Evolutionary conservation across 2,797 vertebrate genomes (phyloP), one percentile per base, ranked within the genome.

Genomic region (Amblyopsis hoosieri): DNA sequence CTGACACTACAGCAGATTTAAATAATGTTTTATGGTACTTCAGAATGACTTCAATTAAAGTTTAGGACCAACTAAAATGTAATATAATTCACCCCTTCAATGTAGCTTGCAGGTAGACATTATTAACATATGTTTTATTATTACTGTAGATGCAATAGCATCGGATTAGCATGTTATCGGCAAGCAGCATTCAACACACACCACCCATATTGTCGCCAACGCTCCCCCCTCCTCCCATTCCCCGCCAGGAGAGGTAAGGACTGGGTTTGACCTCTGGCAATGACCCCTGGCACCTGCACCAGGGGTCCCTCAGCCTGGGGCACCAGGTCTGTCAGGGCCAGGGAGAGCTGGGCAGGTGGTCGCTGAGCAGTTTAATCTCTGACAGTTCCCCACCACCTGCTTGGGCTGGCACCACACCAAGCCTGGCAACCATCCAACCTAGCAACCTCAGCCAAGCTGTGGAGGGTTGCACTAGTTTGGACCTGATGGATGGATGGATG

Each of bases 371-470:
- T 82, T 85, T 89, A 90, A 87, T 92, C 89, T 89, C 68, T 63
- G 64, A 83, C 86, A 89, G 81, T 88, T 76, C 87, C 78, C 75
- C 76, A 87, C 84, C 89, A 88, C 83, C 87, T 90, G 88, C 74
- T 82, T 73, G 64, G 60, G 60, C 81, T 90, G 90, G 87, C 87
- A 3, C 42, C 14, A 4, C 68, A 85, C 73, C 83, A 85, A 80
- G 54, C 55, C 83, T 75, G 1, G 11, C 55, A 81, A 78, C 62
- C 64, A 56, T 66, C 66, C 82, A 84, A 75, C 81, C 78, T 86
- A 81, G 79, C 77, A 82, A 52, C 67, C 72, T 61, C 51, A 54
- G 73, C 75, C 75, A 69, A 68, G 65, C 63, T 76, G 53, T 55
- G 75, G 45, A 54, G 64, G 57, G 62, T 61, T 75, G 71, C 69